Conservation (phyloP, 2,113 vertebrate genomes). For the Tenrec ecaudatus region DNA sequence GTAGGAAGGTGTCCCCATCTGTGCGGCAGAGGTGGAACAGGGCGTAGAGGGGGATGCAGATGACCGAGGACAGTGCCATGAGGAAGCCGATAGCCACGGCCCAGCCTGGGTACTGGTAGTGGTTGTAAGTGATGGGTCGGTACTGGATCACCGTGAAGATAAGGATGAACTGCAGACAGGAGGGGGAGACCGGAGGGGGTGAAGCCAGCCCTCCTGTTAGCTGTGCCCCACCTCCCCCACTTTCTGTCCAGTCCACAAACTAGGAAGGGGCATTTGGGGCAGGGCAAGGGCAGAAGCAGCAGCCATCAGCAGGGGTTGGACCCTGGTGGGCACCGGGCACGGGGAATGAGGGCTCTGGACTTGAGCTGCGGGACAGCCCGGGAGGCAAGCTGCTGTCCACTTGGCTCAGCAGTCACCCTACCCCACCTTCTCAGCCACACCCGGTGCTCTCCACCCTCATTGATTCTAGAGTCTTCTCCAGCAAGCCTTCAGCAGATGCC, state of each 20-base stretch:
- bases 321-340: not conserved
- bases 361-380: not conserved
- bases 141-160: slow-evolving; percentile 99
- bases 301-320: not conserved
- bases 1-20: slow-evolving; percentile 93
- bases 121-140: slow-evolving; percentile 96
- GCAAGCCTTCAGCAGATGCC: not conserved
- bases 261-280: not conserved
- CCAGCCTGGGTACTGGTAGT: slow-evolving; percentile 95
- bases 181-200: not conserved
- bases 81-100: slow-evolving; percentile 95
- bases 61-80: slow-evolving; percentile 97
- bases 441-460: not conserved
- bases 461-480: not conserved
- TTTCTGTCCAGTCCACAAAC: not conserved
- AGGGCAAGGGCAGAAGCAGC: not conserved
- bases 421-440: not conserved
- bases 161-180: slow-evolving; percentile 93
- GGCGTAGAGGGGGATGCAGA: slow-evolving; percentile 97
- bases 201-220: not conserved
- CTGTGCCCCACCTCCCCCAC: not conserved
- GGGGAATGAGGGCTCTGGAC: not conserved
- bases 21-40: slow-evolving; percentile 93
- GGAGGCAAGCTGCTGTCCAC: not conserved
- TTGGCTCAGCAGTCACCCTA: not conserved